Conservation (phyloP, 1,140 invertebrate genomes). For the Nephotettix cincticeps region DNA sequence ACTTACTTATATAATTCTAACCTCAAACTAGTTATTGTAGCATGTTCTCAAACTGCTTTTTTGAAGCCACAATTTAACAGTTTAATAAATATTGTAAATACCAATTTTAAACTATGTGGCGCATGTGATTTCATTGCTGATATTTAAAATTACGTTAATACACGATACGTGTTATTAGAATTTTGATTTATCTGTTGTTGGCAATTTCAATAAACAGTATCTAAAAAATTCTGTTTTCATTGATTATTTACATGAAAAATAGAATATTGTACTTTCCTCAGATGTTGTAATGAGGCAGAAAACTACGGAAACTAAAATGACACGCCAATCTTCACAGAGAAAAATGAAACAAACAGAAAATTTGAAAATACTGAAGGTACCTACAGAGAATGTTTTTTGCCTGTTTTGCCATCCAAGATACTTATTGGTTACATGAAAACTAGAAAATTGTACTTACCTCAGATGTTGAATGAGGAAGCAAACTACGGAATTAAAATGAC, state of each 20-base stretch:
- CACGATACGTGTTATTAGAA: not conserved
- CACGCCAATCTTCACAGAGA: too few relatives aligned
- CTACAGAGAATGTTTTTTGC: too few relatives aligned
- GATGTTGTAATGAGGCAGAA: too few relatives aligned
- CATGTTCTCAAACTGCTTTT: not conserved
- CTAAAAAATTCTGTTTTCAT: not conserved
- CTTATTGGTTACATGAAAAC: too few relatives aligned
- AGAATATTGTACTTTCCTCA: not conserved
- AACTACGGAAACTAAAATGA: too few relatives aligned
- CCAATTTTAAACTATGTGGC: not conserved
- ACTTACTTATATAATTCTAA: not conserved
- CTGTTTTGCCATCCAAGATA: too few relatives aligned
- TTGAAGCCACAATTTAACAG: not conserved
- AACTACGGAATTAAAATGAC: too few relatives aligned
- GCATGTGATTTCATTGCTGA: not conserved
- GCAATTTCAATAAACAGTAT: conserved; percentile 3
- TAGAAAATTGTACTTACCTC: too few relatives aligned
- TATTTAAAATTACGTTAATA: not conserved
- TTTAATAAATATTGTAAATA: not conserved
- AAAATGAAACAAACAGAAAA: too few relatives aligned
- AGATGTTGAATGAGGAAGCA: too few relatives aligned
- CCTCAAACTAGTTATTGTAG: conserved; percentile 6
- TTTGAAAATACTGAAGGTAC: too few relatives aligned
- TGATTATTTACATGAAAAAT: not conserved
- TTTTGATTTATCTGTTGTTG: not conserved